Evolutionary conservation across 2,797 vertebrate species (phyloP).

Genomic region (Capromys pilorides): DNA sequence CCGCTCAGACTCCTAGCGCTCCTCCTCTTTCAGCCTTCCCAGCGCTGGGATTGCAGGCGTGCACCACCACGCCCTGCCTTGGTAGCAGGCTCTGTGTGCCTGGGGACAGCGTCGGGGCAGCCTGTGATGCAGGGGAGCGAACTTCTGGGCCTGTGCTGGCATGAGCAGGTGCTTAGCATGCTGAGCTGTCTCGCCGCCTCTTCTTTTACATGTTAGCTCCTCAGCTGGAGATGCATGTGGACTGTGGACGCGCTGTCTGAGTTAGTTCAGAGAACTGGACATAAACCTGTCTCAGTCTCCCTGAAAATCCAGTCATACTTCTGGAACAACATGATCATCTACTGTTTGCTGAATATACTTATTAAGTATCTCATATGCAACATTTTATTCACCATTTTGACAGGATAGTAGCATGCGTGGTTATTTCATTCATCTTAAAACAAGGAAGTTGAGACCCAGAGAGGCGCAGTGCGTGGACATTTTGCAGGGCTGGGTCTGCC

Average conservation of each 20-base stretch:
- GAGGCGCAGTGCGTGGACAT: not conserved
- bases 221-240: not conserved
- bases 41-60: too few relatives aligned
- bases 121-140: too few relatives aligned
- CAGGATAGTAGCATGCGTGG: not conserved
- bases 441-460: not conserved
- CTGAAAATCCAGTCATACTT: constrained; percentile 15
- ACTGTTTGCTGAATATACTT: constrained; percentile 13
- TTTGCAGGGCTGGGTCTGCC: not conserved
- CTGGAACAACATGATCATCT: not conserved
- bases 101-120: too few relatives aligned
- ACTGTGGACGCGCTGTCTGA: not conserved
- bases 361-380: not conserved
- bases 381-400: constrained; percentile 1
- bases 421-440: not conserved
- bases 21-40: too few relatives aligned
- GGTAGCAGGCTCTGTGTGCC: too few relatives aligned
- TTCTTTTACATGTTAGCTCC: not conserved
- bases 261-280: not conserved
- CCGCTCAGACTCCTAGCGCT: too few relatives aligned
- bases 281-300: not conserved
- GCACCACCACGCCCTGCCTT: too few relatives aligned
- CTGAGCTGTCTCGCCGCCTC: too few relatives aligned
- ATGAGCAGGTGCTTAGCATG: too few relatives aligned
- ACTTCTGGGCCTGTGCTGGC: too few relatives aligned